phyloP scores from a whole-genome alignment of 2,888 invertebrate species.

The Odontothrips loti region DNA sequence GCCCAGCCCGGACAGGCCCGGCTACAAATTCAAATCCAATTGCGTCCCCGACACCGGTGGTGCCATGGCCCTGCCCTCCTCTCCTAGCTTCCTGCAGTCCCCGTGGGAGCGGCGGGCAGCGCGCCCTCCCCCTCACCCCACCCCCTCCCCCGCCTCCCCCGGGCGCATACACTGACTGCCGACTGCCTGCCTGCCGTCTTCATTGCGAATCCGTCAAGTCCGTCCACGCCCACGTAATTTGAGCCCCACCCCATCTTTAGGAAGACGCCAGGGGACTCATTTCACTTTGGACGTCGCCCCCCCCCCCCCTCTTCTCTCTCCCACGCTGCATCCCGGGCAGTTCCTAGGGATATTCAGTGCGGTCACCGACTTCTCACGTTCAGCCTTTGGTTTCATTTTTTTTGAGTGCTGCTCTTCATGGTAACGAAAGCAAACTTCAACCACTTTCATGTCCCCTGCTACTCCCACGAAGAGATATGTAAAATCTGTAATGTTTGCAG shows the following conservation, averaged over 20 bases:
- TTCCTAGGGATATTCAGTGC: too few relatives aligned
- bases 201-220: conserved; percentile 22
- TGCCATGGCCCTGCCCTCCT: too few relatives aligned
- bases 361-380: too few relatives aligned
- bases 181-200: conserved; percentile 12
- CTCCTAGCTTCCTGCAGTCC: background rate
- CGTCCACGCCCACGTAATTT: conserved; percentile 6
- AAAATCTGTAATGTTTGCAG: too few relatives aligned
- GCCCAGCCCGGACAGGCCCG: too few relatives aligned
- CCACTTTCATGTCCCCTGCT: too few relatives aligned
- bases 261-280: background rate
- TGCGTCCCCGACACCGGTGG: background rate
- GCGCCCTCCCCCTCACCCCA: background rate
- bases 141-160: background rate
- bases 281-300: background rate
- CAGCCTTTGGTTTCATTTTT: too few relatives aligned
- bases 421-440: too few relatives aligned
- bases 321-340: too few relatives aligned
- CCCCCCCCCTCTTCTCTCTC: background rate
- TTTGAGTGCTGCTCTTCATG: too few relatives aligned
- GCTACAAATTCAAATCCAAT: conserved; percentile 4
- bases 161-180: background rate
- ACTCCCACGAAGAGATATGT: too few relatives aligned
- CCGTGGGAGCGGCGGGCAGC: background rate
- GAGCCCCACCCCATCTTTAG: background rate